phyloP scores from a whole-genome alignment of 2,888 invertebrate species.

The Chorisops tibialis region DNA sequence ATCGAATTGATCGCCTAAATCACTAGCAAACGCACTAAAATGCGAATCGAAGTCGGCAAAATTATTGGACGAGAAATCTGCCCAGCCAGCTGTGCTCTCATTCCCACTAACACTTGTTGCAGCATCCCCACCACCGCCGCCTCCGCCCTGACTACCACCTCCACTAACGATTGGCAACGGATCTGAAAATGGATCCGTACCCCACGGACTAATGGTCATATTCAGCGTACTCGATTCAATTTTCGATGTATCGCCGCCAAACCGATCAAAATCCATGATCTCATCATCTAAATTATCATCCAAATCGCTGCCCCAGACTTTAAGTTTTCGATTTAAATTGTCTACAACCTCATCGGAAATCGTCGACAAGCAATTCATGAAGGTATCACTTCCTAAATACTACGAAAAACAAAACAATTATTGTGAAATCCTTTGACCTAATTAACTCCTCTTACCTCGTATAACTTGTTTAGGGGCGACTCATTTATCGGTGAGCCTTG shows the following conservation, averaged over 20 bases:
- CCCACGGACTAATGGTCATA: conserved; percentile 42
- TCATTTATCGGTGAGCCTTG: neutral
- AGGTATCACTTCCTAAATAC: conserved; percentile 14
- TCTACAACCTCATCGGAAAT: conserved; percentile 11
- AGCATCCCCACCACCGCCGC: conserved; percentile 38
- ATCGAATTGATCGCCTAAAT: conserved; percentile 38
- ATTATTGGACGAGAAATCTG: conserved; percentile 44
- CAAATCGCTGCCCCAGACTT: conserved; percentile 17
- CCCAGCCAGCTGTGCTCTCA: conserved; percentile 37
- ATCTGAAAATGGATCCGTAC: conserved; percentile 38
- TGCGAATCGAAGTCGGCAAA: conserved; percentile 52
- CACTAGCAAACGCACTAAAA: conserved; percentile 44
- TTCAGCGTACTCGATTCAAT: conserved; percentile 12
- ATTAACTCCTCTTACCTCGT: conserved; percentile 17
- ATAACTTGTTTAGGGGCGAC: conserved; percentile 11
- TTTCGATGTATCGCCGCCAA: neutral
- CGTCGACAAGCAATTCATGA: conserved; percentile 17
- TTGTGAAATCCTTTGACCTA: neutral
- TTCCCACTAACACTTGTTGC: neutral
- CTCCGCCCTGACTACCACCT: conserved; percentile 29
- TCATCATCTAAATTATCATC: conserved; percentile 11
- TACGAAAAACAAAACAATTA: conserved; percentile 4
- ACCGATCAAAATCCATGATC: conserved; percentile 1
- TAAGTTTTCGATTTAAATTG: conserved; percentile 11
- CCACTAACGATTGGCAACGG: conserved; percentile 30